phyloP scores from a whole-genome alignment of 2,113 vertebrate species.

The Clupea harengus region DNA sequence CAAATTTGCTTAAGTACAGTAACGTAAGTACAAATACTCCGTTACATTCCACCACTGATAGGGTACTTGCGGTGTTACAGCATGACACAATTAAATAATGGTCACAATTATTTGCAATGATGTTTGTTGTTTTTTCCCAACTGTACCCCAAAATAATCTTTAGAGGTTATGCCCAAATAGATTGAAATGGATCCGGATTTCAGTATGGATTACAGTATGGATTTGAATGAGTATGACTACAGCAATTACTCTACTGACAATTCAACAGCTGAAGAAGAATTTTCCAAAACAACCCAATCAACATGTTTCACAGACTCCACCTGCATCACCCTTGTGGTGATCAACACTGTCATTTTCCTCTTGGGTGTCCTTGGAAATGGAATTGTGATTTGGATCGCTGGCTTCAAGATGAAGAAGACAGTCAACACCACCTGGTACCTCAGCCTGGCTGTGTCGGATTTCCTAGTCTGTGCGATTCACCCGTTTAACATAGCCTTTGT shows the following conservation, averaged over 20 bases:
- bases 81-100: too few relatives aligned
- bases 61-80: too few relatives aligned
- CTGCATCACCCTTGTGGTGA: neutral
- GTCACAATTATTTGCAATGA: too few relatives aligned
- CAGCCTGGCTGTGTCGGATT: neutral
- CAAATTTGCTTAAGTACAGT: too few relatives aligned
- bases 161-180: neutral
- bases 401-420: conserved; percentile 33
- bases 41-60: too few relatives aligned
- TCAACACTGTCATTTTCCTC: conserved; percentile 25
- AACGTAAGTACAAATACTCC: too few relatives aligned
- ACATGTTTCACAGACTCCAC: neutral
- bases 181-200: neutral
- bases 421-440: conserved; percentile 20
- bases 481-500: neutral
- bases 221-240: neutral
- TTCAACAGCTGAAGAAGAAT: neutral
- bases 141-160: neutral
- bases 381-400: conserved; percentile 23
- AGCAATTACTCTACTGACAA: neutral
- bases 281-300: neutral
- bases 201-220: neutral
- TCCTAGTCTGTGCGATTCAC: conserved; percentile 17
- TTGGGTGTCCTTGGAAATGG: conserved; percentile 29
- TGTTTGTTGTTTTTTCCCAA: too few relatives aligned